A percentile compares a stretch with the other conserved stretches of the same genome.
phyloP scores from a whole-genome alignment of 35 echinoderm and acorn worm genomes.

The Hemicentrotus pulcherrimus region DNA sequence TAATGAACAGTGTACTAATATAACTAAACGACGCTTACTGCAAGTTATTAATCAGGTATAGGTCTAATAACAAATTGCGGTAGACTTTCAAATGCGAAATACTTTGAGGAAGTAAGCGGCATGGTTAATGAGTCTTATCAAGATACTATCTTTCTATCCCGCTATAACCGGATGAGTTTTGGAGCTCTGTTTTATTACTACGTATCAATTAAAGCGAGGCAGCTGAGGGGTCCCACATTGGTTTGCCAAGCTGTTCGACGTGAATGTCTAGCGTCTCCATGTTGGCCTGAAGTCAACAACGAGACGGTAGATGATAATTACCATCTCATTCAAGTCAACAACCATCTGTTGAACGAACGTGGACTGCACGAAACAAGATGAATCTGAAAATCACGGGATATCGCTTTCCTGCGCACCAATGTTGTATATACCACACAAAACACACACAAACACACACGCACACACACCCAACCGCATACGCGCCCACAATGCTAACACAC shows the following conservation, averaged over 20 bases:
- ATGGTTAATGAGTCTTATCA: no score
- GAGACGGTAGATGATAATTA: slow-evolving; percentile 4
- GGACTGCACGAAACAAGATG: not conserved
- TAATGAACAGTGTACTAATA: no score
- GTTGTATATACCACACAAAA: not conserved
- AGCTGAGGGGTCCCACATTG: not conserved
- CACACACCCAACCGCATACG: not conserved
- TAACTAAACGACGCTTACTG: no score
- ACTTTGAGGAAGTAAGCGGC: no score
- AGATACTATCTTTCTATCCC: not conserved
- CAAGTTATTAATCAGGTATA: no score
- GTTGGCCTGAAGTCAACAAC: slow-evolving; percentile 9
- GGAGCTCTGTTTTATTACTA: no score
- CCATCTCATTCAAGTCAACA: not conserved
- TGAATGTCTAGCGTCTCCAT: not conserved
- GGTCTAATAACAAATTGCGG: no score
- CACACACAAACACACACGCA: not conserved
- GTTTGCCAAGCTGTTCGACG: not conserved
- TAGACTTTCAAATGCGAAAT: no score
- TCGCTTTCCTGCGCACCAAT: not conserved
- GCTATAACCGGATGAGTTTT: not conserved
- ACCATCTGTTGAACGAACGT: not conserved
- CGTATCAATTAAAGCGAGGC: not conserved
- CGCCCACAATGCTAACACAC: not conserved
- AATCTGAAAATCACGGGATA: not conserved